phyloP scores from a whole-genome alignment of 2,113 vertebrate genomes.

The Oryzias javanicus region DNA sequence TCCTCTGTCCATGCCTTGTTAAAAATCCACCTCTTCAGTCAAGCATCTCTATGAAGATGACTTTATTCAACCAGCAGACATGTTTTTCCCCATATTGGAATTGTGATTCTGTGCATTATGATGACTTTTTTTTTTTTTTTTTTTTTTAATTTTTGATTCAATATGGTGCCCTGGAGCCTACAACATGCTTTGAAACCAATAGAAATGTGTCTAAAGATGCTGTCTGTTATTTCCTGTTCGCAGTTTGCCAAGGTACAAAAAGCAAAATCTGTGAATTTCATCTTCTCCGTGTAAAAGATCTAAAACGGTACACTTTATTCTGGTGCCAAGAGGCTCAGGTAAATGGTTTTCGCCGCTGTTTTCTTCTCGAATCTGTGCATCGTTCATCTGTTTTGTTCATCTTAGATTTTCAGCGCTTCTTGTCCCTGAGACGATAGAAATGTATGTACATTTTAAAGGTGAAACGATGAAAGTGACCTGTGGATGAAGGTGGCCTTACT shows the following conservation, averaged over 20 bases:
- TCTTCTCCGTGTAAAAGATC: constrained; percentile 40
- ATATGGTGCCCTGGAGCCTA: constrained; percentile 29
- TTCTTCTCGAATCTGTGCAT: constrained; percentile 56
- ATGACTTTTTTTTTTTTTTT: constrained; percentile 35
- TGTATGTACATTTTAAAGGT: constrained; percentile 60
- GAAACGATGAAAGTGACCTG: constrained; percentile 59
- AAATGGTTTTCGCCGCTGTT: constrained; percentile 56
- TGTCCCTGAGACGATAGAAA: constrained; percentile 56
- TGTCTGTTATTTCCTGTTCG: constrained; percentile 41
- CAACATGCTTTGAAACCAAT: constrained; percentile 58
- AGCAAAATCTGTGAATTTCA: constrained; percentile 59
- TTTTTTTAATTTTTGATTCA: constrained; percentile 22
- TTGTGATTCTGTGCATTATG: constrained; percentile 32
- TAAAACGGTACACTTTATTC: constrained; percentile 53
- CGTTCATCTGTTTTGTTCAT: constrained; percentile 55
- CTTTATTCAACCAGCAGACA: constrained; percentile 48
- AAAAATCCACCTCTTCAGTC: constrained; percentile 25
- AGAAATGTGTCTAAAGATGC: constrained; percentile 49
- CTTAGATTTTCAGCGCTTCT: constrained; percentile 57
- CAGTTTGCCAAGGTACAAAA: constrained; percentile 69
- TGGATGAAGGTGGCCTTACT: constrained; percentile 78
- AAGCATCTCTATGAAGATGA: constrained; percentile 27
- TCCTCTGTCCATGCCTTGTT: constrained; percentile 42
- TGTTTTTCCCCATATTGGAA: constrained; percentile 2
- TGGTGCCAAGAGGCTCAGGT: constrained; percentile 66